phyloP scores from a whole-genome alignment of 2,113 vertebrate species.

The Gasterosteus aculeatus region DNA sequence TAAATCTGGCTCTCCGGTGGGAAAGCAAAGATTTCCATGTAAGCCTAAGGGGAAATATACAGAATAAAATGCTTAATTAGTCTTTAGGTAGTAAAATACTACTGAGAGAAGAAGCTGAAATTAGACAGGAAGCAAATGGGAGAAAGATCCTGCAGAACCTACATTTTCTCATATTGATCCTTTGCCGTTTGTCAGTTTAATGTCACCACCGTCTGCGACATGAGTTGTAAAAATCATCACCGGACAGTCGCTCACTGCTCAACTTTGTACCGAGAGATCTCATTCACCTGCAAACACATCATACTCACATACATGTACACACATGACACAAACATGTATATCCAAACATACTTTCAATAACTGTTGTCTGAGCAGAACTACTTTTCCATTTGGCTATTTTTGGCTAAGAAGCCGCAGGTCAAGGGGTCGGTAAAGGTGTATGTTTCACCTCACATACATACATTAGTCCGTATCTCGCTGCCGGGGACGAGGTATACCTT shows the following conservation, averaged over 20 bases:
- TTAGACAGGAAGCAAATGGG: not conserved
- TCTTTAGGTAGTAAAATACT: not conserved
- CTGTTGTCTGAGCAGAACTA: slow-evolving; percentile 64
- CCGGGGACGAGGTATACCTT: not conserved
- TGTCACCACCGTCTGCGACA: not conserved
- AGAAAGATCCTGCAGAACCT: not conserved
- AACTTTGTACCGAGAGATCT: not conserved
- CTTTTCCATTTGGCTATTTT: slow-evolving; percentile 69
- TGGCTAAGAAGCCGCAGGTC: slow-evolving; percentile 52
- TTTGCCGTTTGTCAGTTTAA: not conserved
- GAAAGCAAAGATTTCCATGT: slow-evolving; percentile 5
- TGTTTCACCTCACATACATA: slow-evolving; percentile 55
- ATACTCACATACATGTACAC: not conserved
- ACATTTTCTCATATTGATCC: slow-evolving; percentile 3
- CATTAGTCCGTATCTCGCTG: slow-evolving; percentile 2
- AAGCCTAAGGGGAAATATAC: slow-evolving; percentile 4
- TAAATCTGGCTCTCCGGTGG: slow-evolving; percentile 34
- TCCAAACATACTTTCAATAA: slow-evolving; percentile 39
- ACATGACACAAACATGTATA: slow-evolving; percentile 17
- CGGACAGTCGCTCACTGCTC: not conserved
- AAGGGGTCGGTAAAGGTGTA: slow-evolving; percentile 67
- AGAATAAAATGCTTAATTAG: slow-evolving; percentile 17
- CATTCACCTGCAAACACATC: slow-evolving; percentile 10
- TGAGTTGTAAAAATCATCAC: not conserved
- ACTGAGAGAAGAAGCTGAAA: not conserved